phyloP scores from a whole-genome alignment of 2,113 vertebrate genomes.

The Plecturocebus donacophilus region DNA sequence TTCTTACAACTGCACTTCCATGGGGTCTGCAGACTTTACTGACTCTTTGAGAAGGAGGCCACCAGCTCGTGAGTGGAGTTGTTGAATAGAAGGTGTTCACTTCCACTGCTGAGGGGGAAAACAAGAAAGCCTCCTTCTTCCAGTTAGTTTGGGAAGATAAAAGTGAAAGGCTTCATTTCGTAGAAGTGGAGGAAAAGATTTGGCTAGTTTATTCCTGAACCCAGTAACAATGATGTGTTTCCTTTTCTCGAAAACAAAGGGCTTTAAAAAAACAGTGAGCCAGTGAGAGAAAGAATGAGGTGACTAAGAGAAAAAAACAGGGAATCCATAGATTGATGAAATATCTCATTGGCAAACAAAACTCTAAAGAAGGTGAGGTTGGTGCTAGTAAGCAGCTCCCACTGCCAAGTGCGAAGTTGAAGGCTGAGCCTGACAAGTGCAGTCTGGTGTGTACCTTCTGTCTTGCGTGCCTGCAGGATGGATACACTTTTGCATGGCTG shows the following conservation, averaged over 20 bases:
- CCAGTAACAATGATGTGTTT: background rate
- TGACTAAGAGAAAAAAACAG: background rate
- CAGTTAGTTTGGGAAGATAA: background rate
- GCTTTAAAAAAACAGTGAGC: background rate
- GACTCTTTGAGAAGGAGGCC: background rate
- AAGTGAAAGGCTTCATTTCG: background rate
- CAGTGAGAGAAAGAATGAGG: background rate
- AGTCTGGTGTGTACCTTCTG: background rate
- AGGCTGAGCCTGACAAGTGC: background rate
- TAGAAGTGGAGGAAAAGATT: background rate
- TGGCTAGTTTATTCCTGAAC: background rate
- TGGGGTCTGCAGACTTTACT: background rate
- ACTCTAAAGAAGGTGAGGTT: background rate
- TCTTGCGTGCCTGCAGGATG: background rate
- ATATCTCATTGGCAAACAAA: background rate
- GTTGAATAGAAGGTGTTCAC: background rate
- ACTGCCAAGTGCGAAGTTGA: background rate
- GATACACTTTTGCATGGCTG: background rate
- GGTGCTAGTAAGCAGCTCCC: background rate
- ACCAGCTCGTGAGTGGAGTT: rapidly evolving
- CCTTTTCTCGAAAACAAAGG: background rate
- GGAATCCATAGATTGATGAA: background rate
- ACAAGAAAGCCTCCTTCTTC: background rate
- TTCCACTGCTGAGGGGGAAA: background rate
- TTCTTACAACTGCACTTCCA: background rate